phyloP scores from a whole-genome alignment of 2,888 invertebrate genomes.

The Drosophila stalkeri region DNA sequence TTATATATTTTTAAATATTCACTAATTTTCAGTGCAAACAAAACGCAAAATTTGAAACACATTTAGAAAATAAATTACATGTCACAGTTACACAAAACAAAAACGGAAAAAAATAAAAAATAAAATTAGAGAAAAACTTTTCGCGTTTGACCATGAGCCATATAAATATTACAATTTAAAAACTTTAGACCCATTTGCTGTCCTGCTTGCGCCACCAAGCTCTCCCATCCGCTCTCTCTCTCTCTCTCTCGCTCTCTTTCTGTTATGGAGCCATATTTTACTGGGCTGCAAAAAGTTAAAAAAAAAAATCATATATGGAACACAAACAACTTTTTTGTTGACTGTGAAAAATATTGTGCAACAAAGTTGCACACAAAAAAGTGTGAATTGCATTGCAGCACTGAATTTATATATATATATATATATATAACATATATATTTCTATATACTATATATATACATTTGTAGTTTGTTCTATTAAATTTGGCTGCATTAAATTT shows the following conservation, averaged over 20 bases:
- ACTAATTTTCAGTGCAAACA: constrained; percentile 15
- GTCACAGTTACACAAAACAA: constrained; percentile 26
- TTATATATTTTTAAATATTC: constrained; percentile 7
- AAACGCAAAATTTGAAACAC: constrained; percentile 19
- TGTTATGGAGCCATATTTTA: constrained; percentile 29
- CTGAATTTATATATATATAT: constrained; percentile 3
- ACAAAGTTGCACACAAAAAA: constrained; percentile 51
- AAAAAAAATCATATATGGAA: constrained; percentile 9
- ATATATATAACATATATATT: constrained; percentile 6
- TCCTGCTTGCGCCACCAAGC: neutral
- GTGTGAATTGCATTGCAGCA: constrained; percentile 50
- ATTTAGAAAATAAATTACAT: constrained; percentile 52
- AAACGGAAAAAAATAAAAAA: neutral
- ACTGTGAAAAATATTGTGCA: constrained; percentile 57
- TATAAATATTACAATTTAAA: constrained; percentile 62
- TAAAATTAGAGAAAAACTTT: constrained; percentile 26
- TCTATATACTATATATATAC: constrained; percentile 3
- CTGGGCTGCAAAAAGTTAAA: constrained; percentile 9
- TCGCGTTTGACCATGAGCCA: constrained; percentile 56
- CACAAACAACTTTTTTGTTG: constrained; percentile 53
- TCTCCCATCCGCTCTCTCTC: neutral
- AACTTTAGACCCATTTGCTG: constrained; percentile 27
- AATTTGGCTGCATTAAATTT: constrained; percentile 43
- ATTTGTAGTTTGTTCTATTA: constrained; percentile 31
- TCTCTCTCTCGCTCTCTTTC: neutral